phyloP scores from a whole-genome alignment of 2,113 vertebrate genomes.

The Calyptomena viridis region DNA sequence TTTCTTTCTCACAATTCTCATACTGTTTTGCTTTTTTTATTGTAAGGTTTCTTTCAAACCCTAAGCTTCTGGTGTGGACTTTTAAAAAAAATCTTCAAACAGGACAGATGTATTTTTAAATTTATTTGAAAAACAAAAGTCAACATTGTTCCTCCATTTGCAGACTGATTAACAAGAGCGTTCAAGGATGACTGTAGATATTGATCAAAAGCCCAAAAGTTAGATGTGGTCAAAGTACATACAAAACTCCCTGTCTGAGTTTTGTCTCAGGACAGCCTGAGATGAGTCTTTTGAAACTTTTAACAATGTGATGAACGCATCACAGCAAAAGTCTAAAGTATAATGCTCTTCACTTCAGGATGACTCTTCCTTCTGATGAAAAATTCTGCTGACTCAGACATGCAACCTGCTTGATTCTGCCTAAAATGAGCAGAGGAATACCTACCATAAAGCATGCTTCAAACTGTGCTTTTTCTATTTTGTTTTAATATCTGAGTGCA shows the following conservation, averaged over 20 bases:
- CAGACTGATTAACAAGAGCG: background rate
- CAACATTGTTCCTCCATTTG: background rate
- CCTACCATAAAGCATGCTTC: background rate
- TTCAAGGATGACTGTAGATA: background rate
- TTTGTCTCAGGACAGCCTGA: background rate
- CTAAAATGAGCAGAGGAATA: background rate
- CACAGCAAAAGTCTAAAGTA: background rate
- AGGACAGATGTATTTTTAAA: background rate
- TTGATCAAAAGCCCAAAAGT: background rate
- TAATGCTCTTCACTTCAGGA: background rate
- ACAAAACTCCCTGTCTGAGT: background rate
- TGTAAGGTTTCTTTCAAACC: background rate
- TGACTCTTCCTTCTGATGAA: background rate
- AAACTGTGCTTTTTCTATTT: background rate
- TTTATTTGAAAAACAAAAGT: background rate
- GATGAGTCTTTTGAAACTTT: background rate
- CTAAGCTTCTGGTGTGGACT: background rate
- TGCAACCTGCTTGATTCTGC: background rate
- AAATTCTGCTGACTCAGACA: background rate
- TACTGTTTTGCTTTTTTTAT: background rate
- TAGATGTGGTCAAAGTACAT: background rate
- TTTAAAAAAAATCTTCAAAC: background rate
- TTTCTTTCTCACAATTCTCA: background rate
- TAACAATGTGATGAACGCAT: background rate
- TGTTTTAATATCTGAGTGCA: background rate